A percentile compares a stretch with the other conserved stretches of the same genome.
phyloP scores from a whole-genome alignment of 2,888 invertebrate genomes.

The Agrotis segetum region DNA sequence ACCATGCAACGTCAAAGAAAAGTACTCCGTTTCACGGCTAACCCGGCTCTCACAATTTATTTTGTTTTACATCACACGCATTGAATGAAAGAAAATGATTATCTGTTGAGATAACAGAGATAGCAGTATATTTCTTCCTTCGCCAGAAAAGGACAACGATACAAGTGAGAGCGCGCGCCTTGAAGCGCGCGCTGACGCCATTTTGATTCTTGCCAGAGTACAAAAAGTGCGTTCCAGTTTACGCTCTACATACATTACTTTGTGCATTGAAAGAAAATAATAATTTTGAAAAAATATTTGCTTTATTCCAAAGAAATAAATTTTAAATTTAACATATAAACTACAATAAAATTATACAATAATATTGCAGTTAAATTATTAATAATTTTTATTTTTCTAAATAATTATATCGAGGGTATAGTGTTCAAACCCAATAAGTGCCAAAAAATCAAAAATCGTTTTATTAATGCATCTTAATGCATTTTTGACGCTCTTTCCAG shows the following conservation, averaged over 20 bases:
- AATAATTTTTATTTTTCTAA: no score
- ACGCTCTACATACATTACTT: slow-evolving; percentile 19
- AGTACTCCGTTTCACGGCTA: slow-evolving; percentile 80
- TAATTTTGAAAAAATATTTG: not conserved
- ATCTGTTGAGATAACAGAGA: slow-evolving; percentile 66
- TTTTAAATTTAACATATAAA: not conserved
- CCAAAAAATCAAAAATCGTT: no score
- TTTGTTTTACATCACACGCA: slow-evolving; percentile 70
- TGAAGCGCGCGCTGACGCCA: slow-evolving; percentile 62
- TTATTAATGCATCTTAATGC: no score
- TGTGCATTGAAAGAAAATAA: not conserved
- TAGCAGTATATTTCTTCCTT: slow-evolving; percentile 45
- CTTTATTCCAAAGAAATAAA: not conserved
- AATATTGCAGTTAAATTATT: no score
- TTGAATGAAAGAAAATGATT: slow-evolving; percentile 67
- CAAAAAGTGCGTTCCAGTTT: slow-evolving; percentile 56
- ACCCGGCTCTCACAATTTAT: slow-evolving; percentile 78
- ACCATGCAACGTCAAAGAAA: slow-evolving; percentile 80
- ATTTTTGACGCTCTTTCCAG: no score
- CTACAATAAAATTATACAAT: no score
- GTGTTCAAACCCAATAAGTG: no score
- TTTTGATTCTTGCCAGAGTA: slow-evolving; percentile 64
- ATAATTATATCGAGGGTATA: no score
- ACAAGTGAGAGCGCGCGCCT: slow-evolving; percentile 44
- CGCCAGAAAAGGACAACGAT: slow-evolving; percentile 55